Conservation (phyloP, 2,888 invertebrate genomes). For the Epistrophella euchroma region DNA sequence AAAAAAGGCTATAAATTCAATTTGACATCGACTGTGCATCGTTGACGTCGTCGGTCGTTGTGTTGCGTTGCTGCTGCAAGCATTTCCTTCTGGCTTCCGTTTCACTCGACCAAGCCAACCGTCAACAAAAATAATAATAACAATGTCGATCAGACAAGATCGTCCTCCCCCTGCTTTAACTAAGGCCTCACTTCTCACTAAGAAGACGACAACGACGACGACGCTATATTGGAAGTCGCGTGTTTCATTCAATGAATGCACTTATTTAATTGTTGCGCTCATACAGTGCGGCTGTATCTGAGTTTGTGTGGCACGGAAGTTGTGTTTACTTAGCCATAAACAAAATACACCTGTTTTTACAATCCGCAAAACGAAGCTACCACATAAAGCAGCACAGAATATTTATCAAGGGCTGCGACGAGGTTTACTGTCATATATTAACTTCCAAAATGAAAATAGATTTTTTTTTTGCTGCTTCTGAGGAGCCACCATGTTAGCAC, state of each 20-base stretch:
- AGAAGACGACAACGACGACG: not conserved
- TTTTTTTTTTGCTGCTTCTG: slow-evolving; percentile 50
- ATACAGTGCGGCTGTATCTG: slow-evolving; percentile 14
- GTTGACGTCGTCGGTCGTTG: slow-evolving; percentile 4
- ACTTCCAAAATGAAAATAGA: slow-evolving; percentile 72
- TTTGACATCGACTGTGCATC: slow-evolving; percentile 14
- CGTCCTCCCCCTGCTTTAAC: slow-evolving; percentile 5
- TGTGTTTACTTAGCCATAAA: slow-evolving; percentile 67
- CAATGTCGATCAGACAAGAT: slow-evolving; percentile 40
- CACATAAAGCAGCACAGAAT: slow-evolving; percentile 51
- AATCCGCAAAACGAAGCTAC: slow-evolving; percentile 47
- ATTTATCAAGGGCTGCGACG: slow-evolving; percentile 68
- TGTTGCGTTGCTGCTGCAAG: not conserved
- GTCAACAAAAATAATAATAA: slow-evolving; percentile 60
- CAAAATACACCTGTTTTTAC: slow-evolving; percentile 73
- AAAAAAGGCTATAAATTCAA: slow-evolving; percentile 59
- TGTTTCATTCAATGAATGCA: slow-evolving; percentile 63
- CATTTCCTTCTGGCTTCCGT: slow-evolving; percentile 56
- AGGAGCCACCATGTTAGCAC: slow-evolving; percentile 14
- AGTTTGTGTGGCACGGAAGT: slow-evolving; percentile 67
- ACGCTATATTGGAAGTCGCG: slow-evolving; percentile 38
- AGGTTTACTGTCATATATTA: slow-evolving; percentile 73
- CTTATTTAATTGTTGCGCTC: slow-evolving; percentile 68
- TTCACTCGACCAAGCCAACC: slow-evolving; percentile 43
- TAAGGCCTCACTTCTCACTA: not conserved